Base-by-base conservation (phyloP, 2,113 vertebrate species). In the Ochotona curzoniae region DNA sequence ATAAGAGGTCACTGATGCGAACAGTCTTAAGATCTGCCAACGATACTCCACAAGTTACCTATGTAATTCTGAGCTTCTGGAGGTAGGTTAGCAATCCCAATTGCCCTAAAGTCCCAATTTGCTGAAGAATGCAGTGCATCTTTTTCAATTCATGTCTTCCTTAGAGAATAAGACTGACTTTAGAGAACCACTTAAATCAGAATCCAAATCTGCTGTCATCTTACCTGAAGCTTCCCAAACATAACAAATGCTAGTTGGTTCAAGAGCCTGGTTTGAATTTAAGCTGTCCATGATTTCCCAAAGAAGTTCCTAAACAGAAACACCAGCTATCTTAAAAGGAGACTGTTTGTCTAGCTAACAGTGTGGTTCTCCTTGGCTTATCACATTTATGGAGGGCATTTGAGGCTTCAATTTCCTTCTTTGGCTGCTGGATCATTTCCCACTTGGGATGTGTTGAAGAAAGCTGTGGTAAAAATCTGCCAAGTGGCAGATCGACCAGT, bases 231-330 rank as follows among this genome's bases (percentile, higher is more conserved):
- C n/a, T 86, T 94, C 47, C 13, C 44, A 54, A 91, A 80, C 18
- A 10, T 15, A 93, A 75, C 14, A 75, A 28, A 80, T 85, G 2
- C 14, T 44, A 23, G 80, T 47, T 35, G 61, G 14, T 63, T 92
- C 21, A 49, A 90, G 86, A 81, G n/a, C 18, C 92, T 88, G 38
- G 14, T 76, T 93, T 87, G 82, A 61, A 78, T 80, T 38, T 67
- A 80, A 76, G 71, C 54, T 79, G 30, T 20, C 30, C 18, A 6
- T n/a, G 28, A 30, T 70, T 87, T 75, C 73, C 78, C n/a, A 86
- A 74, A 21, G 49, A 90, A 83, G 13, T 88, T 88, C 38, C 17
- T 69, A 84, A 74, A 74, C 4, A 91, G 15, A 87, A 28, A 78
- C 75, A 87, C 20, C 15, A 69, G 47, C 35, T 76, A 32, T 26